A percentile compares a stretch with the other conserved stretches of the same genome.
Conservation (phyloP, 2,888 invertebrate species). For the Harpalus rubripes region DNA sequence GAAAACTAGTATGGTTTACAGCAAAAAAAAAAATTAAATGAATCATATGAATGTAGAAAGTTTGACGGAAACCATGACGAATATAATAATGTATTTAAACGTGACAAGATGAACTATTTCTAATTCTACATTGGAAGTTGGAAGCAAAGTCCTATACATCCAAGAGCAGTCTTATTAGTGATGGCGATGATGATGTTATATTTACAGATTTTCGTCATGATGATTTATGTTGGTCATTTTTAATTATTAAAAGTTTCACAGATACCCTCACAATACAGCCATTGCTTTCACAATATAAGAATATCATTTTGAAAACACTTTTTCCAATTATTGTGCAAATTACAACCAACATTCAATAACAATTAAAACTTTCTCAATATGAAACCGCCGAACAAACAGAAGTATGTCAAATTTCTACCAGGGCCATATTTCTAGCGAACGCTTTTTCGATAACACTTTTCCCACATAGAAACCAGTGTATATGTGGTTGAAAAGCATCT, state of each 20-base stretch:
- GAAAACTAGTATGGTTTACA: too few relatives aligned
- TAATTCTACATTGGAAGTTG: too few relatives aligned
- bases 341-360: constrained; percentile 27
- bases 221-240: too few relatives aligned
- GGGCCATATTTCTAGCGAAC: constrained; percentile 24
- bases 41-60: too few relatives aligned
- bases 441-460: not conserved
- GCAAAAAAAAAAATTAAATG: too few relatives aligned
- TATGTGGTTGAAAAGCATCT: constrained; percentile 7
- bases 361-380: constrained; percentile 36
- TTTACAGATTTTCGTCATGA: too few relatives aligned
- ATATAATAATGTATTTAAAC: too few relatives aligned
- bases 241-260: not conserved
- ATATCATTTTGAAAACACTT: constrained; percentile 18
- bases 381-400: not conserved
- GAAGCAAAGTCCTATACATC: too few relatives aligned
- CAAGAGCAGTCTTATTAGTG: too few relatives aligned
- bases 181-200: too few relatives aligned
- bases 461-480: not conserved
- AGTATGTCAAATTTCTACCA: constrained; percentile 45
- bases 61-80: too few relatives aligned
- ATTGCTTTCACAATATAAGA: not conserved
- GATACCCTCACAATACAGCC: not conserved
- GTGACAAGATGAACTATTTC: too few relatives aligned
- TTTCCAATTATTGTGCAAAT: constrained; percentile 17